phyloP scores from a whole-genome alignment of 2,888 invertebrate species.

The Microplitis manilae region DNA sequence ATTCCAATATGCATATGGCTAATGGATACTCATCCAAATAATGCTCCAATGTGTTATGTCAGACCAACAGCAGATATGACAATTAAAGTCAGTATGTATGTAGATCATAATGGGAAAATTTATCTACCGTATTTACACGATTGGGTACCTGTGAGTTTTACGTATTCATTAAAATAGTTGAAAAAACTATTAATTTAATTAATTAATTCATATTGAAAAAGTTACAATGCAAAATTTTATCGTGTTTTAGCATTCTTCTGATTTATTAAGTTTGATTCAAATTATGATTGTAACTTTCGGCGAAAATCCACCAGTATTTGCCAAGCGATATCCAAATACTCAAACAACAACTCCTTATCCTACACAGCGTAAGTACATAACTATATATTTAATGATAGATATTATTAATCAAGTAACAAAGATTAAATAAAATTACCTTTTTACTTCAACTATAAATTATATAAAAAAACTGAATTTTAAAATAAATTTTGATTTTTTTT shows the following conservation, averaged over 20 bases:
- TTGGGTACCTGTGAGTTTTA: constrained; percentile 83
- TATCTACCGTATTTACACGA: constrained; percentile 97
- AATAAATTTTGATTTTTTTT: constrained; percentile 35
- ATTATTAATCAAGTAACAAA: neutral
- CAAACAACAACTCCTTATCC: constrained; percentile 74
- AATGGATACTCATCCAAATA: constrained; percentile 96
- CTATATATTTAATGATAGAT: neutral
- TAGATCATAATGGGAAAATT: constrained; percentile 95
- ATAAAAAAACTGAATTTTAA: constrained; percentile 15
- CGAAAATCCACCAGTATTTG: constrained; percentile 94
- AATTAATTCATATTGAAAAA: constrained; percentile 37
- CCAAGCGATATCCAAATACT: constrained; percentile 77
- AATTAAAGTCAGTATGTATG: constrained; percentile 94
- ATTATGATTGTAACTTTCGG: constrained; percentile 94
- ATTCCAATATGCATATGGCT: constrained; percentile 98
- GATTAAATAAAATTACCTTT: neutral
- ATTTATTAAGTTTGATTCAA: constrained; percentile 90
- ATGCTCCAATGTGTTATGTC: constrained; percentile 95
- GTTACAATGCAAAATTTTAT: constrained; percentile 28
- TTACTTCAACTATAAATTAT: neutral
- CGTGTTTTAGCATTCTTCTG: constrained; percentile 78
- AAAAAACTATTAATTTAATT: too few relatives aligned
- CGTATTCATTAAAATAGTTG: neutral
- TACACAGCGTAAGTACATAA: constrained; percentile 69
- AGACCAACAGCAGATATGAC: constrained; percentile 96